phyloP scores from a whole-genome alignment of 2,113 vertebrate genomes.

The Opisthocomus hoazin region DNA sequence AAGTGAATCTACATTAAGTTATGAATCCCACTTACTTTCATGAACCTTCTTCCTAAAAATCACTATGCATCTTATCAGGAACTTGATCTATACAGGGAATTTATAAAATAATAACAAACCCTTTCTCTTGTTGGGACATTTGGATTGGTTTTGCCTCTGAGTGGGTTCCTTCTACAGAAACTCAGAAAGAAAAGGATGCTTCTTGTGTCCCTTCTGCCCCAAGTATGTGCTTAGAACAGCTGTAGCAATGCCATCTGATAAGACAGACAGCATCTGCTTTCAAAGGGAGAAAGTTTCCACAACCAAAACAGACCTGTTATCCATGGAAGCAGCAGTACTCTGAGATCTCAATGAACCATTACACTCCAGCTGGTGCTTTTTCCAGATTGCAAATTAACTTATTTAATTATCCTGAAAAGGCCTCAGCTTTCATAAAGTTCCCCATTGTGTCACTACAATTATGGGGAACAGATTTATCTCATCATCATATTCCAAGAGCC shows the following conservation, averaged over 20 bases:
- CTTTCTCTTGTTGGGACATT: background rate
- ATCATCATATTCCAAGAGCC: slow-evolving; percentile 24
- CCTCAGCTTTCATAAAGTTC: slow-evolving; percentile 39
- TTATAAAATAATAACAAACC: background rate
- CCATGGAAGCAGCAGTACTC: slow-evolving; percentile 2
- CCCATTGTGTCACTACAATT: slow-evolving; percentile 35
- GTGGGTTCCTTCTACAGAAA: background rate
- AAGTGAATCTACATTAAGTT: background rate
- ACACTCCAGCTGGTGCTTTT: slow-evolving; percentile 39
- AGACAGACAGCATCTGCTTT: background rate
- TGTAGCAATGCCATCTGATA: background rate
- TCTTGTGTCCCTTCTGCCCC: background rate
- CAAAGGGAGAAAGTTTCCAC: background rate
- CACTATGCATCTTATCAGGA: background rate
- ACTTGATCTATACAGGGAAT: background rate
- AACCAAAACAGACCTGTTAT: slow-evolving; percentile 2
- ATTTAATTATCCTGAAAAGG: slow-evolving; percentile 55
- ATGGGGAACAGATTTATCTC: slow-evolving; percentile 32
- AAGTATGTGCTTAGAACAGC: background rate
- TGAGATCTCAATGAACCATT: slow-evolving; percentile 19
- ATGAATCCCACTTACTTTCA: background rate
- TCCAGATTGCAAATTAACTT: slow-evolving; percentile 60
- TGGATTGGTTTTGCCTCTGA: background rate
- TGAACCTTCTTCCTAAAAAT: background rate
- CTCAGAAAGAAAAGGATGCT: background rate